Evolutionary conservation across 2,797 vertebrate genomes (phyloP), one percentile per base, ranked within the genome.

Genomic region (Chiropotes sagulatus): DNA sequence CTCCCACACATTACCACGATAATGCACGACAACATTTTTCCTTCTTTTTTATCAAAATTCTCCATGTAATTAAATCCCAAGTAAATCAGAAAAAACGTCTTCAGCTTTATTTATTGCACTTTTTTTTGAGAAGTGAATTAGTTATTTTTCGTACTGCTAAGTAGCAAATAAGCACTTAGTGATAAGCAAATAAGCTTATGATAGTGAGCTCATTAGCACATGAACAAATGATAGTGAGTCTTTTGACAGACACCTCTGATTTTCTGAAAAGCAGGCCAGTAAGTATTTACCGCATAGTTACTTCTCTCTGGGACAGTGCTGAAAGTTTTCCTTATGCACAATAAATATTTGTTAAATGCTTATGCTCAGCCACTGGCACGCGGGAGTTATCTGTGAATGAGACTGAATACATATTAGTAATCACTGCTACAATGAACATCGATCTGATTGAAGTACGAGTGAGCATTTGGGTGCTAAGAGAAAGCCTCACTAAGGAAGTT

Each of bases 251-350:
- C 52, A 48, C 50, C 39, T 95, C 72, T 58, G 73, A 72, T 73
- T 98, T 98, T 98, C 97, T 98, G 95, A 95, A 97, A 97, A 94
- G 91, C 91, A 5, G 5, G 85, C 94, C 8, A 20, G 22, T 9
- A 97, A 95, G 24, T 57, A 84, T 36, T 83, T 24, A 91, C 88
- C 98, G 98, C 95, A 98, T 98, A 98, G 93, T 54, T 93, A 82
- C 80, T 91, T 89, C 48, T 86, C 24, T 89, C 61, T 30, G 36
- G 48, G 36, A 24, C 6, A 70, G 73, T 76, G 7, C 46, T 75
- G n/a, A 24, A 81, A 61, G 48, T 86, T 97, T 95, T 91, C n/a
- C 48, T 79, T 85, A 36, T 7, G 58, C 78, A 81, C 19, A 61
- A 4, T 88, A 79, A 92, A 72, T 82, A 72, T 41, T 73, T 89